Evolutionary conservation across 2,888 invertebrate species (phyloP).

Genomic region (Dione juno): DNA sequence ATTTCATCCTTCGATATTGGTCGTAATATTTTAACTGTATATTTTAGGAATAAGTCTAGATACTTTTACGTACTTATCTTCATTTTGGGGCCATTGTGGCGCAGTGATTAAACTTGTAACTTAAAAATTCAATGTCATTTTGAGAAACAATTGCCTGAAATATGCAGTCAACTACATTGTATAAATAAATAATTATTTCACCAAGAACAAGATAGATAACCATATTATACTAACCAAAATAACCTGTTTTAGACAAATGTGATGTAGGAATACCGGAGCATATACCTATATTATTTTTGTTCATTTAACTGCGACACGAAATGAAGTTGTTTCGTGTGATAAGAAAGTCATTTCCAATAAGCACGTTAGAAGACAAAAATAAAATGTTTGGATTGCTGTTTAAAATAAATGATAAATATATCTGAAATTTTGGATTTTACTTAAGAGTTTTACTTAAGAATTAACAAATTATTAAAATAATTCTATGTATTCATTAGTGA

Average conservation of each 20-base stretch:
- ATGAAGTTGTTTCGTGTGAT: slow-evolving; percentile 3
- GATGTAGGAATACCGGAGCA: no score
- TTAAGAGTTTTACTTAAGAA: no score
- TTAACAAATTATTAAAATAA: not conserved
- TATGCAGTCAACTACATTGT: no score
- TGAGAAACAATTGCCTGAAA: no score
- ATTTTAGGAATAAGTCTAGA: not conserved
- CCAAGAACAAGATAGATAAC: no score
- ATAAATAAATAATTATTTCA: no score
- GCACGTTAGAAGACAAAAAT: not conserved
- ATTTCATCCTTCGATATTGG: slow-evolving; percentile 78
- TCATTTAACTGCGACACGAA: not conserved
- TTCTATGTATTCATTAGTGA: not conserved
- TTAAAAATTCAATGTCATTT: no score
- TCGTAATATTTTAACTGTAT: slow-evolving; percentile 78
- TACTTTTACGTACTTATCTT: slow-evolving; percentile 1
- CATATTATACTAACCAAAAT: no score
- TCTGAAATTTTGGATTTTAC: not conserved
- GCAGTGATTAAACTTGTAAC: no score
- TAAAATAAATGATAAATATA: not conserved
- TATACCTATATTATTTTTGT: no score
- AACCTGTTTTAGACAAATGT: no score
- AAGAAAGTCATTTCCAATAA: slow-evolving; percentile 4
- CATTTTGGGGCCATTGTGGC: not conserved
- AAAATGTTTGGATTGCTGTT: not conserved